A percentile compares a stretch with the other conserved stretches of the same genome.
phyloP scores from a whole-genome alignment of 2,113 vertebrate genomes.

The Asarcornis scutulata region DNA sequence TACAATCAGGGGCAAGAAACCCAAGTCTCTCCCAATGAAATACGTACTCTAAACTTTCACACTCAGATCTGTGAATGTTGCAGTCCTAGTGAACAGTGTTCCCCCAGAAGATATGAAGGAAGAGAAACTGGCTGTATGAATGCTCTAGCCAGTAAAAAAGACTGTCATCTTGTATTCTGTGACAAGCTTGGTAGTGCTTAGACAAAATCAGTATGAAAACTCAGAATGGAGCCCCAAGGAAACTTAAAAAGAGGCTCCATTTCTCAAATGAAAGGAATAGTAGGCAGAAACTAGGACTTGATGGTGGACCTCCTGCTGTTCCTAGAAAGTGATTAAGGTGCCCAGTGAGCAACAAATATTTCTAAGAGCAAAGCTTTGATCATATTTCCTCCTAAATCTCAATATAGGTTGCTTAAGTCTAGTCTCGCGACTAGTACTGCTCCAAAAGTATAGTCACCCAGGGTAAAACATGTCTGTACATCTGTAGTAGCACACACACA shows the following conservation, averaged over 20 bases:
- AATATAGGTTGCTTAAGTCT: not conserved
- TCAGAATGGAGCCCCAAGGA: not conserved
- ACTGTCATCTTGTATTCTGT: not conserved
- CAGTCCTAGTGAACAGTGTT: not conserved
- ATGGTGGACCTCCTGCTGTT: not conserved
- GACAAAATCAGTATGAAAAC: not conserved
- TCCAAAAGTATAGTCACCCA: not conserved
- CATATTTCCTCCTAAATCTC: not conserved
- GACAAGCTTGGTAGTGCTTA: not conserved
- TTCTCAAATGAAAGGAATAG: not conserved
- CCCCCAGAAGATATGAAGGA: not conserved
- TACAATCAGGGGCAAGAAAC: not conserved
- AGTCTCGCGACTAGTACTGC: not conserved
- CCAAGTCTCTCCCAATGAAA: not conserved
- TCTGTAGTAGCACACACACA: not conserved
- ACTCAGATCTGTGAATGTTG: not conserved
- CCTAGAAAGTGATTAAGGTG: not conserved
- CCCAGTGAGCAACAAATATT: not conserved
- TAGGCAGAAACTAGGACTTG: not conserved
- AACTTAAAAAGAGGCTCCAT: not conserved
- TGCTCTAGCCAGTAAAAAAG: not conserved
- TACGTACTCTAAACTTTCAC: not conserved
- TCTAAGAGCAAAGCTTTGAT: not conserved
- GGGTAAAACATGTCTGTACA: not conserved
- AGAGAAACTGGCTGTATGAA: not conserved